phyloP scores from a whole-genome alignment of 35 echinoderm and acorn worm species.

The Patiria miniata region DNA sequence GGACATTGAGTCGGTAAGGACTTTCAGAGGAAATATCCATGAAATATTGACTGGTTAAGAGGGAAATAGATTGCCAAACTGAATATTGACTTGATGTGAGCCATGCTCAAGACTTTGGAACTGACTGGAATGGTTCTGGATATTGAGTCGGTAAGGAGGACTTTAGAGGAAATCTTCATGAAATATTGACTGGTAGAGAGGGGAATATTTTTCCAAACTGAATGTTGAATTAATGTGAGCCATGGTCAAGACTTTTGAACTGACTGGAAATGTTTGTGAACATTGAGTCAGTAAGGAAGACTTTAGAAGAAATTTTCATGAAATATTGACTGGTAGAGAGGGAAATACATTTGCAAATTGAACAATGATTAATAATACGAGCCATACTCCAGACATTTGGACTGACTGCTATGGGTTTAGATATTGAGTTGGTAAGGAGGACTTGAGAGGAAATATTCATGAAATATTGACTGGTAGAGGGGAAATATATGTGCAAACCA shows the following conservation, averaged over 20 bases:
- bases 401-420: slow-evolving; percentile 64
- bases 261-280: slow-evolving; percentile 73
- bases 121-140: slow-evolving; percentile 76
- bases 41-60: background rate
- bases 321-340: background rate
- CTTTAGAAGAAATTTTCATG: background rate
- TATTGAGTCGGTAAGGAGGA: slow-evolving; percentile 75
- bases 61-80: background rate
- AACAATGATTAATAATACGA: no score
- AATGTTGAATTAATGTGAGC: no score
- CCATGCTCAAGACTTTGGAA: slow-evolving; percentile 57
- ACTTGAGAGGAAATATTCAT: background rate
- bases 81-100: no score
- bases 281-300: slow-evolving; percentile 75
- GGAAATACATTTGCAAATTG: background rate
- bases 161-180: background rate
- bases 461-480: background rate
- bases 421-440: slow-evolving; percentile 77
- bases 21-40: background rate
- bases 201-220: background rate
- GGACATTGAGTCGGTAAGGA: slow-evolving; percentile 79
- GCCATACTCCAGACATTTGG: slow-evolving; percentile 57
- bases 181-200: background rate
- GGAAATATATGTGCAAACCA: background rate
- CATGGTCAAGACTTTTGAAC: slow-evolving; percentile 60